Conservation (phyloP, 2,888 invertebrate species). For the Aspidiotus rigidus region DNA sequence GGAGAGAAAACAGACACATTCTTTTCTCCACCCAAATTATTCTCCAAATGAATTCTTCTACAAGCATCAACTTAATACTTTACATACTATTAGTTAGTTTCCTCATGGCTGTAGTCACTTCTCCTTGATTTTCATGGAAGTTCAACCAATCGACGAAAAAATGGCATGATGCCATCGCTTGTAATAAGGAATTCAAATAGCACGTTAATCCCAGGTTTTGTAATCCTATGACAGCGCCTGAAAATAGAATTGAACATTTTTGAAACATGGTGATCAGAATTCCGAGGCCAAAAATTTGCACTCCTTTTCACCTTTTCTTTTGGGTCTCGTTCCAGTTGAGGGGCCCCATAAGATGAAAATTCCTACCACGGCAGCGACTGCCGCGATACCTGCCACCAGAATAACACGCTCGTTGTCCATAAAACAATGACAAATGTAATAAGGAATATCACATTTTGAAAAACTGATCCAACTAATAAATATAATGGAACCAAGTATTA, state of each 20-base stretch:
- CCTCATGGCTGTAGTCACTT: slow-evolving; percentile 63
- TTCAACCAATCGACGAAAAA: slow-evolving; percentile 75
- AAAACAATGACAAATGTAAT: slow-evolving; percentile 15
- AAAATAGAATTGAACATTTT: slow-evolving; percentile 28
- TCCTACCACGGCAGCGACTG: slow-evolving; percentile 29
- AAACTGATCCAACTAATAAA: slow-evolving; percentile 27
- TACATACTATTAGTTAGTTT: slow-evolving; percentile 62
- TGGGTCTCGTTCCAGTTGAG: slow-evolving; percentile 13
- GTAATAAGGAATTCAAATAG: slow-evolving; percentile 82
- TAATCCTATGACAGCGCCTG: slow-evolving; percentile 70
- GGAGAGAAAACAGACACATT: neutral
- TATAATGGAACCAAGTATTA: slow-evolving; percentile 11
- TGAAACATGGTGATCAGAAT: neutral
- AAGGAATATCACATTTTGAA: slow-evolving; percentile 24
- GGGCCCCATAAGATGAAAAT: slow-evolving; percentile 33
- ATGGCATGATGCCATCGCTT: slow-evolving; percentile 80
- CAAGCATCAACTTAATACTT: neutral
- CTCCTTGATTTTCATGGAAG: slow-evolving; percentile 54
- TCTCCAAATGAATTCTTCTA: neutral
- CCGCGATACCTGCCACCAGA: slow-evolving; percentile 27
- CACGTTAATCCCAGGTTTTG: slow-evolving; percentile 88
- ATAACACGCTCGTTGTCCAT: slow-evolving; percentile 33
- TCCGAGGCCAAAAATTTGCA: neutral
- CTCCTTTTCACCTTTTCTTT: slow-evolving; percentile 17
- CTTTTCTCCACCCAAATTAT: neutral